Base-by-base conservation (phyloP, 2,113 vertebrate species). In the Myanophis thanlyinensis region DNA sequence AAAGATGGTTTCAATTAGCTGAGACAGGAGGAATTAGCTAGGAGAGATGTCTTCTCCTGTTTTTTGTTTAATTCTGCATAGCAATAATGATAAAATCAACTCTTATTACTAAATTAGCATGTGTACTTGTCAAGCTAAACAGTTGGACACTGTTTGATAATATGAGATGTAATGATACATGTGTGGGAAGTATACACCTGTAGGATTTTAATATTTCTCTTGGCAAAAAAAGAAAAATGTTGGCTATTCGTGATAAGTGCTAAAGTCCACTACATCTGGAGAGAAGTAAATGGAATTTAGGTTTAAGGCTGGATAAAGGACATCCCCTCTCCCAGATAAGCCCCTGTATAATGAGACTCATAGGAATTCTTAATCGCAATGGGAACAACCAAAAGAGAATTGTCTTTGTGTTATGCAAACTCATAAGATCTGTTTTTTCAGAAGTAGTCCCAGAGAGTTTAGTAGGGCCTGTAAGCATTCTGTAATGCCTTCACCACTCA, bases 1-100 rank as follows among this genome's bases (percentile, higher is more conserved):
- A 56, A 88, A 93, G 54, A 59, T 44, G 4, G 11, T 18, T 91
- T 90, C 73, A 27, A 88, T 93, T 93, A 27, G 84, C 87, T 89
- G 20, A 40, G 27, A 90, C 92, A 48, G 0, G 85, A 62, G 11
- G 49, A 35, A 35, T 44, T 80, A 40, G 73, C 54, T 40, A 12
- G 35, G 13, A 86, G 46, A 86, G 85, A 12, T 48, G 46, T 23
- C 40, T 47, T 46, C 44, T 85, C 20, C 35, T 46, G 44, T 46
- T 85, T 46, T 85, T 85, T 59, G 23, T 48, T 27, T 48, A 48
- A 48, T 5, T 85, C 46, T 11, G 25, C n/a, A 12, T 23, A 25
- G 27, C 73, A 15, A 12, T 25, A 88, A n/a, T 44, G 20, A 35
- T 62, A 87, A 91, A 53, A 44, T 46, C 49, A 88, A 89, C 25